phyloP scores from a whole-genome alignment of 2,797 vertebrate species.

The Anguilla megastoma region DNA sequence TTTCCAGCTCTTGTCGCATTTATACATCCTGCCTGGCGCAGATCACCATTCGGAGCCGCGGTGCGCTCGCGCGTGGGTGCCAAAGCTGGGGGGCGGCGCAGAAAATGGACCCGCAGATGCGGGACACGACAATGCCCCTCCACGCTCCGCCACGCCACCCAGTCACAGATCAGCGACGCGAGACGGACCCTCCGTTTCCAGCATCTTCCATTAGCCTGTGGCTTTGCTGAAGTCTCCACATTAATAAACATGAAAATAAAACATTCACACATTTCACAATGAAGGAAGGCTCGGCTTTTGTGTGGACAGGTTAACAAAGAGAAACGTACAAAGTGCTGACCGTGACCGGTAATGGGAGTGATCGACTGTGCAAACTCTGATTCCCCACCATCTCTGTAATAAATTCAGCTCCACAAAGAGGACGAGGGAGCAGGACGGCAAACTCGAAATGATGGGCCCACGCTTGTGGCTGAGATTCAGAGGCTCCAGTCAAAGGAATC shows the following conservation, averaged over 20 bases:
- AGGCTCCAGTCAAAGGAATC: not conserved
- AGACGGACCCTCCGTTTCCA: not conserved
- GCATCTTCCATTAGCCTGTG: not conserved
- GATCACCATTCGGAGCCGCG: not conserved
- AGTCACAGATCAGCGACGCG: not conserved
- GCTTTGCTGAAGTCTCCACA: not conserved
- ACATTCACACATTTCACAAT: not conserved
- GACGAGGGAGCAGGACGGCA: not conserved
- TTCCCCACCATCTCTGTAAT: not conserved
- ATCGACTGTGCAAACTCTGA: not conserved
- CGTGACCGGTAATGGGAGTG: not conserved
- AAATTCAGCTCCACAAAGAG: not conserved
- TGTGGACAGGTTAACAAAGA: not conserved
- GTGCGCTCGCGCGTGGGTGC: not conserved
- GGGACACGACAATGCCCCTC: not conserved
- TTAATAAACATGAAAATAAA: not conserved
- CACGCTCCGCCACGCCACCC: not conserved
- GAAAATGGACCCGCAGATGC: not conserved
- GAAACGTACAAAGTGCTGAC: not conserved
- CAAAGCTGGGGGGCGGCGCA: not conserved
- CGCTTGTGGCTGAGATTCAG: not conserved
- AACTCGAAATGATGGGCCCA: not conserved
- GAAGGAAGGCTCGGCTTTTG: not conserved
- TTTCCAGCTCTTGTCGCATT: constrained; percentile 18
- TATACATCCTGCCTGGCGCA: not conserved